A percentile compares a stretch with the other conserved stretches of the same genome.
Conservation (phyloP, 1,140 invertebrate genomes). For the Whitmania pigra region DNA sequence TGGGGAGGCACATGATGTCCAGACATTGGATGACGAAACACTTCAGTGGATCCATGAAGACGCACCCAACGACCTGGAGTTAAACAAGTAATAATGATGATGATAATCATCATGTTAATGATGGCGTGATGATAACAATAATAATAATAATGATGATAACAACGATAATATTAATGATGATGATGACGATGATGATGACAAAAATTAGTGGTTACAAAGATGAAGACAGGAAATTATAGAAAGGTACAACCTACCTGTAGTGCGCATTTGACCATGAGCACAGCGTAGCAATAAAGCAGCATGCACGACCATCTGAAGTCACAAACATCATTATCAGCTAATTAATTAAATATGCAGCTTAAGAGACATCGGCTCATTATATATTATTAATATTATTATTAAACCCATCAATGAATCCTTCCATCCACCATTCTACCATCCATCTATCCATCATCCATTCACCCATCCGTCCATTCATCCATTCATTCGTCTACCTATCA, state of each 20-base stretch:
- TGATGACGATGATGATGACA: neutral
- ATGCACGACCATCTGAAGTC: constrained; percentile 70
- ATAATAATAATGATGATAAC: neutral
- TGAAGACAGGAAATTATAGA: neutral
- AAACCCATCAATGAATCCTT: no score
- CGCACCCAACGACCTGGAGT: constrained; percentile 73
- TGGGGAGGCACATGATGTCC: constrained; percentile 63
- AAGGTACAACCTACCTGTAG: constrained; percentile 40
- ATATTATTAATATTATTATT: no score
- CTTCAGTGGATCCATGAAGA: constrained; percentile 57
- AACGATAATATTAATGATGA: neutral
- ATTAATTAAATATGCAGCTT: no score
- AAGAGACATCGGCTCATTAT: no score
- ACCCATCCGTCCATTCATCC: no score
- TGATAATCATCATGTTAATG: no score
- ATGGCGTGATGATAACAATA: neutral
- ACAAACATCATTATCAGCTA: neutral
- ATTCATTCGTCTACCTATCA: no score
- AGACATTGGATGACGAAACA: constrained; percentile 83
- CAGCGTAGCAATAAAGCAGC: constrained; percentile 72
- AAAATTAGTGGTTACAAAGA: neutral
- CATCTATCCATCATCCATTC: neutral
- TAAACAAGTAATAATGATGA: constrained; percentile 1
- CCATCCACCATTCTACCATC: constrained; percentile 2
- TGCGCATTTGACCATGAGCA: constrained; percentile 70